A percentile compares a stretch with the other conserved stretches of the same genome.
phyloP scores from a whole-genome alignment of 2,113 vertebrate species.

The Lathamus discolor region DNA sequence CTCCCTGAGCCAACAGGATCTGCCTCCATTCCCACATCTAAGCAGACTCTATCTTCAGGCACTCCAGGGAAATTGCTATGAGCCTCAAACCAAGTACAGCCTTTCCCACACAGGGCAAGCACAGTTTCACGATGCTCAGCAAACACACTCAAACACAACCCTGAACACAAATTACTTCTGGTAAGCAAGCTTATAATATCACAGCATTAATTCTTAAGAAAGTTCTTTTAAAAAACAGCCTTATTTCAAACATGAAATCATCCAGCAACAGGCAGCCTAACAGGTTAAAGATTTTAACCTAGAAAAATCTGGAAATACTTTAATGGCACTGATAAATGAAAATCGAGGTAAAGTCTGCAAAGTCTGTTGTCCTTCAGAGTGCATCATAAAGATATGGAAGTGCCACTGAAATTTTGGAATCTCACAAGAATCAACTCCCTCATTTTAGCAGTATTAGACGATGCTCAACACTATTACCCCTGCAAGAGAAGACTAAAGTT shows the following conservation, averaged over 20 bases:
- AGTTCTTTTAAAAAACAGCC: not conserved
- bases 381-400: not conserved
- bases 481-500: not conserved
- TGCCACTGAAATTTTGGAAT: not conserved
- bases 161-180: not conserved
- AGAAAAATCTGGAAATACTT: not conserved
- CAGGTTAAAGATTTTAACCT: not conserved
- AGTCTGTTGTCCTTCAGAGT: not conserved
- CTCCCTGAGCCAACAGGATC: not conserved
- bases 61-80: not conserved
- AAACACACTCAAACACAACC: not conserved
- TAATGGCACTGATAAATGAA: not conserved
- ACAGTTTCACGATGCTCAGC: not conserved
- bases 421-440: not conserved
- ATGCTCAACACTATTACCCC: not conserved
- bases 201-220: not conserved
- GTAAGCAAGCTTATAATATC: not conserved
- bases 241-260: not conserved
- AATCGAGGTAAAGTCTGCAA: not conserved
- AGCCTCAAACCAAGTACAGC: not conserved
- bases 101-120: not conserved
- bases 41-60: not conserved
- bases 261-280: not conserved
- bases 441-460: not conserved
- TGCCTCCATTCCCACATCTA: not conserved